phyloP scores from a whole-genome alignment of 1,140 invertebrate genomes.

The Solenopsis fugax region DNA sequence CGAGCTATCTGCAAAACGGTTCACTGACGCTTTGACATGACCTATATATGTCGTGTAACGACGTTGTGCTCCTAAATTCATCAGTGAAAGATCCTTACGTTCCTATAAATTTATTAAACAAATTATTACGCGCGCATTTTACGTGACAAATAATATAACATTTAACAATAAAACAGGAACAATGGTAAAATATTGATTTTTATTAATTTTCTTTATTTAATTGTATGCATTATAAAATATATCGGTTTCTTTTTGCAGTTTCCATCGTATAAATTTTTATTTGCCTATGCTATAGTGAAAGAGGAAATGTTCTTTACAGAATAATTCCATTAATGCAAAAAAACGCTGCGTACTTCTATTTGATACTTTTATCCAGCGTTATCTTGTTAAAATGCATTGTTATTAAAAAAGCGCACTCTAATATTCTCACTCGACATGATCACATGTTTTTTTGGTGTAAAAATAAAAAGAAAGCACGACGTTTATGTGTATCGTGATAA shows the following conservation, averaged over 20 bases:
- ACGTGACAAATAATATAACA: neutral
- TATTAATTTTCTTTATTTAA: neutral
- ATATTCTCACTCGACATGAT: neutral
- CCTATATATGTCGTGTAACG: conserved; percentile 24
- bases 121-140: neutral
- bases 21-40: conserved; percentile 50
- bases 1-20: conserved; percentile 51
- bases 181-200: neutral
- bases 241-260: neutral
- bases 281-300: neutral
- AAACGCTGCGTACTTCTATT: conserved; percentile 18
- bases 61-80: conserved; percentile 9
- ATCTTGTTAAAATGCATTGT: neutral
- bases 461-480: conserved; percentile 37
- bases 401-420: conserved; percentile 24
- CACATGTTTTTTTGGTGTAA: conserved; percentile 31
- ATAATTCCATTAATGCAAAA: conserved; percentile 22
- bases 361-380: neutral
- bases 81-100: neutral
- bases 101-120: neutral
- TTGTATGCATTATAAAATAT: conserved; percentile 3
- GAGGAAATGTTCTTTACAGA: neutral
- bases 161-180: neutral
- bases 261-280: neutral
- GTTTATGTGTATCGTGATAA: conserved; percentile 58